Percentiles rank a stretch among this genome's conserved stretches.
Conservation (phyloP, 1,140 invertebrate genomes). For the Neelides sp. region DNA sequence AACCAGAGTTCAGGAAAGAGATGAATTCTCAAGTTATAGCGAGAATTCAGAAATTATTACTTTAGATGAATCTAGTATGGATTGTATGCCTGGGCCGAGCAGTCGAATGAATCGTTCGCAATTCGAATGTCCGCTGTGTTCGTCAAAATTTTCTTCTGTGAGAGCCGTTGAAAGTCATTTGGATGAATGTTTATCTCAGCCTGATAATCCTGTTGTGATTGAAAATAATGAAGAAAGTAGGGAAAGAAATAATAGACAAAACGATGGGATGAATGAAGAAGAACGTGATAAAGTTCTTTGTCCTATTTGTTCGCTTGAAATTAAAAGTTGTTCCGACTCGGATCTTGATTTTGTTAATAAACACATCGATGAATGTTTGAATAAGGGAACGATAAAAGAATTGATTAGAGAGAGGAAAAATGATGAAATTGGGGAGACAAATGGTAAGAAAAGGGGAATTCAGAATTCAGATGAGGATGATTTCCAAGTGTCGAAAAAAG, state of each 20-base stretch:
- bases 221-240: conserved; percentile 3
- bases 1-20: too few relatives aligned
- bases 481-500: too few relatives aligned
- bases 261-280: background rate
- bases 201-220: background rate
- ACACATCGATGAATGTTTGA: conserved; percentile 29
- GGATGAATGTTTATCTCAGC: background rate
- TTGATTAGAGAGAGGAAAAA: too few relatives aligned
- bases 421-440: too few relatives aligned
- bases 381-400: conserved; percentile 2
- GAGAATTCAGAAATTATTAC: too few relatives aligned
- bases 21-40: too few relatives aligned
- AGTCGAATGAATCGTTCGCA: background rate
- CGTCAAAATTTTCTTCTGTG: background rate
- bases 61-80: background rate
- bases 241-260: background rate
- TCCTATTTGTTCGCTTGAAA: conserved; percentile 10
- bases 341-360: conserved; percentile 16
- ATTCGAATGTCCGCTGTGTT: background rate
- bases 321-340: background rate
- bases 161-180: background rate
- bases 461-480: too few relatives aligned
- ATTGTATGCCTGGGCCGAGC: background rate
- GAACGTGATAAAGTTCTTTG: background rate
- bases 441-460: too few relatives aligned